Base-by-base conservation (phyloP, 2,888 invertebrate genomes). In the Odontocerum albicorne region DNA sequence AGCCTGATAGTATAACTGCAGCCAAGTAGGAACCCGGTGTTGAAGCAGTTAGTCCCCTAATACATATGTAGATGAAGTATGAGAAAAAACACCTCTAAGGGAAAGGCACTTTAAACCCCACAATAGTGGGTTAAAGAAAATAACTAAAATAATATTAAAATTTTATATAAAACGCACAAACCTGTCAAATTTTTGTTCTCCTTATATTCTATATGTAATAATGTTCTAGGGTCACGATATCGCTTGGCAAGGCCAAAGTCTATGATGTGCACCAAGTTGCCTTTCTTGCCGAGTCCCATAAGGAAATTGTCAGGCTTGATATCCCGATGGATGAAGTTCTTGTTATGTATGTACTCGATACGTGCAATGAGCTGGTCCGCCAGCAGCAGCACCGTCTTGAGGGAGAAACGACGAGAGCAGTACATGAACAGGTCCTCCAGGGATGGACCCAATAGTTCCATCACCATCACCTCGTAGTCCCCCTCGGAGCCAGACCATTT, bases 111-210 rank as follows among this genome's bases (percentile, higher is more conserved):
- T 10, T 27, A 27, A 27, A 8, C 10, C 27, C 7, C 10, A 27
- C 27, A 1, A 27, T 8, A 27, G 27, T 8, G 7, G 8, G 8
- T 8, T 10, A 27, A n/a, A n/a, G n/a, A n/a, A 39, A 15, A 17
- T 3, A 17, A 39, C 10, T 27, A 27, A 6, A 27, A 27, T 7
- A 27, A 27, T 27, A 27, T 27, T 7, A 10, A 7, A 27, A 6
- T 27, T 6, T 27, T 6, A 27, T 27, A 27, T 27, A 27, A 27
- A 27, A 27, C 6, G 10, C 10, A 27, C 38, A 31, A 39, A 75
- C 99, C 99, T 66, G 99, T 99, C 68, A 99, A 84, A 80, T 99
- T 99, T 81, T 99, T 99, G 81, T 99, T 97, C 85, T 99, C 99
- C 83, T 96, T 86, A 77, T 99, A 99, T 42, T 92, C 88, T 78